Base-by-base conservation (phyloP, 2,113 vertebrate species). In the Sciurus niger region DNA sequence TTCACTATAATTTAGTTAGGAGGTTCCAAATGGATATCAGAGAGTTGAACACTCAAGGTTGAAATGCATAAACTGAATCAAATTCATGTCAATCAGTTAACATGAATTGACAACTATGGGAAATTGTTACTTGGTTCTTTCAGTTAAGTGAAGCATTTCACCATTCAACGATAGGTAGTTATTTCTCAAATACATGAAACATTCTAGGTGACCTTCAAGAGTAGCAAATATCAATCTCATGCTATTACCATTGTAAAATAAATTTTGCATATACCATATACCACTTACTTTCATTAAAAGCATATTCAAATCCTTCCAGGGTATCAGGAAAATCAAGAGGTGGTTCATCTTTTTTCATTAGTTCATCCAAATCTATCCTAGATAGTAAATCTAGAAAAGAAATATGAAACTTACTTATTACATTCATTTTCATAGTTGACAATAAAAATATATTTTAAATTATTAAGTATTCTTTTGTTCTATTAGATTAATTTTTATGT, bases 301-400 rank as follows among this genome's bases (percentile, higher is more conserved):
- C 98, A 97, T 99, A 99, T 98, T 99, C 99, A 98, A 99, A 99
- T 97, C 99, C 99, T 98, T 99, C 99, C 98, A 99, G 98, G 60
- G 99, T 99, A 98, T 99, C 99, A 96, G 99, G 99, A 98, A 99
- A 99, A 96, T 99, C 99, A 98, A 99, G 99, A 34, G 99, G 99
- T 92, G 99, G 99, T 90, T 99, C 99, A 98, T 99, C 99, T 98
- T 99, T 99, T 99, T 99, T 99, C 99, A 99, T 99, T 89, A 99
- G 98, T 98, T 99, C 99, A 98, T 99, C 99, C 97, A 99, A 98
- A 97, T 99, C 99, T 98, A 99, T 99, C 98, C 99, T 99, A 97
- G 99, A 99, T 84, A 99, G 98, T 96, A 99, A 99, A 98, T 99
- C 99, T 99, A 97, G 96, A 98, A 97, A 86, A 93, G 22, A 87